These are phyloP conservation scores for Lycophotia porphyrea DNA, from an alignment of 2,888 invertebrate species.

Conservation along the genomic window DNA sequence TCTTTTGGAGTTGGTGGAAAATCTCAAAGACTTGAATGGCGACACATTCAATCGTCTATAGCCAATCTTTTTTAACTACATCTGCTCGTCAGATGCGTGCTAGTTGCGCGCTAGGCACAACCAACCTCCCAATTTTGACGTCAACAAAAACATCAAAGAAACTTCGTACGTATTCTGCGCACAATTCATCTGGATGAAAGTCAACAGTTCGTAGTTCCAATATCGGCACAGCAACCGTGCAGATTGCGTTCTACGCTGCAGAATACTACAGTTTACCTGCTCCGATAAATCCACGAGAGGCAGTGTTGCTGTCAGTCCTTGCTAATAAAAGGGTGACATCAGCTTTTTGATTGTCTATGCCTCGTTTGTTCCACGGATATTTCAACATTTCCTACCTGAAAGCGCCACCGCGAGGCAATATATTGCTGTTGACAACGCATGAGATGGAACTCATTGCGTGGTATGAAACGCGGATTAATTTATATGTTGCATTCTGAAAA, in stretches of 20 bases:
- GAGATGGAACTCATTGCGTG: constrained; percentile 67
- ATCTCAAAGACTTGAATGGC: not conserved
- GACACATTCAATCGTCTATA: not conserved
- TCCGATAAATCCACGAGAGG: constrained; percentile 68
- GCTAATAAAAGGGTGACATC: constrained; percentile 69
- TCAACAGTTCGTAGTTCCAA: constrained; percentile 50
- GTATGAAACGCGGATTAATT: constrained; percentile 48
- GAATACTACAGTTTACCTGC: constrained; percentile 59
- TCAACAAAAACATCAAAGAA: constrained; percentile 44
- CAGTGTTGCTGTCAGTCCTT: constrained; percentile 52
- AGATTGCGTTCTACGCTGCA: constrained; percentile 53
- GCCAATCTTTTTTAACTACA: not conserved
- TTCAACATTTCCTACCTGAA: constrained; percentile 67
- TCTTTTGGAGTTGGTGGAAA: not conserved
- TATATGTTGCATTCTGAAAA: constrained; percentile 33
- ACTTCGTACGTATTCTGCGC: constrained; percentile 22
- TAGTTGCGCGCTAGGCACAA: constrained; percentile 6
- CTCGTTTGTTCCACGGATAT: constrained; percentile 72
- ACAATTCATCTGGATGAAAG: constrained; percentile 41
- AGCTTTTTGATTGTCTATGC: constrained; percentile 75
- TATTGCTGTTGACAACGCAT: constrained; percentile 68
- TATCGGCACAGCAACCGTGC: constrained; percentile 49
- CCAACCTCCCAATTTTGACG: constrained; percentile 16
- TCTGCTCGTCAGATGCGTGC: constrained; percentile 1
- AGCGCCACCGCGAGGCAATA: constrained; percentile 56